These are phyloP conservation scores for Umimayanthus kanabou DNA, from an alignment of 92 coral and sea anemone species.

Conservation along the genomic window DNA sequence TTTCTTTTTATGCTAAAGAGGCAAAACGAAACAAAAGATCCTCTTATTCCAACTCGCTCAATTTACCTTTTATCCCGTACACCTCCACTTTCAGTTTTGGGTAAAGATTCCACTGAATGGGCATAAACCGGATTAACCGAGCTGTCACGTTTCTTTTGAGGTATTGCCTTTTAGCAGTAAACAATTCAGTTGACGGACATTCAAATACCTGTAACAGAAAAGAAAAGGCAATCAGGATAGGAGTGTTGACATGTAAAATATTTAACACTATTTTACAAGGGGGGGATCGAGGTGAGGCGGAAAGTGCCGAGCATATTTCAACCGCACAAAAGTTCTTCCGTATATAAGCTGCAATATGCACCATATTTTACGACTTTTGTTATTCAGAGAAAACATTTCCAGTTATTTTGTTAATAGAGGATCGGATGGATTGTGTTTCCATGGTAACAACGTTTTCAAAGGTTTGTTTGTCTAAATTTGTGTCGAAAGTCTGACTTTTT, in stretches of 20 bases:
- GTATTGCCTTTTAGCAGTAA: constrained; percentile 19
- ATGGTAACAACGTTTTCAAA: too few relatives aligned
- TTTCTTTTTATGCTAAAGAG: too few relatives aligned
- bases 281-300: background rate
- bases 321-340: too few relatives aligned
- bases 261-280: background rate
- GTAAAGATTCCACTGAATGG: background rate
- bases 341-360: too few relatives aligned
- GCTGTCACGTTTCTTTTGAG: constrained; percentile 26
- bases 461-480: too few relatives aligned
- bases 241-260: background rate
- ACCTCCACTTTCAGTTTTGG: constrained; percentile 5
- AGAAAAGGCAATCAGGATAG: too few relatives aligned
- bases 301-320: background rate
- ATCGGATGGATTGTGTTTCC: too few relatives aligned
- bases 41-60: background rate
- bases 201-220: constrained; percentile 3
- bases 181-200: background rate
- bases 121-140: constrained; percentile 19
- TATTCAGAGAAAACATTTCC: too few relatives aligned
- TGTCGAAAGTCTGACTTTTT: too few relatives aligned
- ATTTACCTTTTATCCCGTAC: constrained; percentile 28
- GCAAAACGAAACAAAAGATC: too few relatives aligned
- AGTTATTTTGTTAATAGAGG: too few relatives aligned
- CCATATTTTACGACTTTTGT: too few relatives aligned